phyloP scores from a whole-genome alignment of 2,113 vertebrate genomes.

The Zosterops japonicus region DNA sequence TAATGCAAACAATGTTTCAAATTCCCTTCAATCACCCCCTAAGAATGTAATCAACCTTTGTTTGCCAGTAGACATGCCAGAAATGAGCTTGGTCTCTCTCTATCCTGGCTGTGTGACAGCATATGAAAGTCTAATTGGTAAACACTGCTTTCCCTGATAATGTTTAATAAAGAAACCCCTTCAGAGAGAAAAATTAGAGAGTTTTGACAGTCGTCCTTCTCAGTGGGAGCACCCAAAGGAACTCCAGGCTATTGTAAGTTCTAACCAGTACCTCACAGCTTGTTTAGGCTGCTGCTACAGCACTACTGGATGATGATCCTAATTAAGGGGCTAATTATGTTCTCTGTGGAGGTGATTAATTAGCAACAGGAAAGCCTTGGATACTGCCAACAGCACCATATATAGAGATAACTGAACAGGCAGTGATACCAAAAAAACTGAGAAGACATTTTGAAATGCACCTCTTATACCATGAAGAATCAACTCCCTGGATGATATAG shows the following conservation, averaged over 20 bases:
- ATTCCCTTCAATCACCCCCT: conserved; percentile 31
- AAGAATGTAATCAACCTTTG: conserved; percentile 54
- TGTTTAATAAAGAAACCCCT: conserved; percentile 68
- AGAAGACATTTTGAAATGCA: conserved; percentile 29
- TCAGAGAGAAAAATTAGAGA: conserved; percentile 64
- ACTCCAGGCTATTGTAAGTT: conserved; percentile 39
- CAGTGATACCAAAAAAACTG: conserved; percentile 42
- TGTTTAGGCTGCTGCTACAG: conserved; percentile 25
- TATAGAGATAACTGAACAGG: conserved; percentile 47
- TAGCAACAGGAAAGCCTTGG: conserved; percentile 65
- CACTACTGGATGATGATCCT: conserved; percentile 75
- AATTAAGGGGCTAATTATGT: conserved; percentile 85
- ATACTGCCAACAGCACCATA: conserved; percentile 53
- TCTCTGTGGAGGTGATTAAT: conserved; percentile 79
- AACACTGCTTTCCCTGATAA: conserved; percentile 52
- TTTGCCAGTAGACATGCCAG: conserved; percentile 42
- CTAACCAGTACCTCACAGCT: conserved; percentile 51
- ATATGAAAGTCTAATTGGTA: conserved; percentile 42
- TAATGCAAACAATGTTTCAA: conserved; percentile 53
- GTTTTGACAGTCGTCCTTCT: conserved; percentile 69
- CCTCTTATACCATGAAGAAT: background rate
- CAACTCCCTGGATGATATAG: background rate
- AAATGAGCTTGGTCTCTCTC: conserved; percentile 37
- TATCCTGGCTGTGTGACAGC: conserved; percentile 23
- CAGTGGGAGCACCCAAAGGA: conserved; percentile 43